Conservation (phyloP, 2,113 vertebrate genomes). For the Pogonocichla stellata region DNA sequence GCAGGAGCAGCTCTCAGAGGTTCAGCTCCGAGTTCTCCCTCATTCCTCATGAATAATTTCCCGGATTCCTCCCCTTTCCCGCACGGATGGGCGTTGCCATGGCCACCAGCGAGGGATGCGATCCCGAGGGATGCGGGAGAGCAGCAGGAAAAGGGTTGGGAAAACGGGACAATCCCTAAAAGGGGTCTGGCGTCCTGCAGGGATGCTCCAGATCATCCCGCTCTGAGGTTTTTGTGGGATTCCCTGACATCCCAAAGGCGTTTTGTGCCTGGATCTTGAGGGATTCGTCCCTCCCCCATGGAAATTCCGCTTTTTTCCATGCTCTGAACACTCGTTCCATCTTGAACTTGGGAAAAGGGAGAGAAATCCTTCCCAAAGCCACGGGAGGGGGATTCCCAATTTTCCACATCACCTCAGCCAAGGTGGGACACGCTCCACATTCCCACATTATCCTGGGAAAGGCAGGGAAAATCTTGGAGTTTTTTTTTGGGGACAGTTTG, state of each 20-base stretch:
- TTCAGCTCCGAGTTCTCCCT: background rate
- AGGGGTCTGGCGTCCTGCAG: accelerated
- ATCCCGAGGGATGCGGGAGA: background rate
- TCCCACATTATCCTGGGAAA: background rate
- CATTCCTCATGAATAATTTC: slow-evolving; percentile 28
- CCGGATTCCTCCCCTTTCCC: background rate
- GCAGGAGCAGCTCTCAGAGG: background rate
- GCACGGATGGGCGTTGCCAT: slow-evolving; percentile 53
- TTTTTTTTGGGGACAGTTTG: accelerated
- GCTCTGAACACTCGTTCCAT: accelerated
- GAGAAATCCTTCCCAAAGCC: background rate
- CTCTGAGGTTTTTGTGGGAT: accelerated
- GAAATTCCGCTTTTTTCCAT: accelerated
- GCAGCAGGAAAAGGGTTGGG: background rate
- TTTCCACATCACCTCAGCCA: background rate
- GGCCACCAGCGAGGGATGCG: slow-evolving; percentile 8
- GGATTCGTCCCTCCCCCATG: accelerated
- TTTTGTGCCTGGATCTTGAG: background rate
- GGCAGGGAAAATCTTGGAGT: background rate
- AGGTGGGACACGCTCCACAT: background rate
- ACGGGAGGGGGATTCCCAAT: background rate
- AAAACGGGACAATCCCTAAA: background rate
- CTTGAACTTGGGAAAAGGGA: background rate
- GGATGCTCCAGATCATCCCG: accelerated
- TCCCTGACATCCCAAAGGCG: accelerated